phyloP scores from a whole-genome alignment of 2,113 vertebrate species.

The Ictalurus punctatus region DNA sequence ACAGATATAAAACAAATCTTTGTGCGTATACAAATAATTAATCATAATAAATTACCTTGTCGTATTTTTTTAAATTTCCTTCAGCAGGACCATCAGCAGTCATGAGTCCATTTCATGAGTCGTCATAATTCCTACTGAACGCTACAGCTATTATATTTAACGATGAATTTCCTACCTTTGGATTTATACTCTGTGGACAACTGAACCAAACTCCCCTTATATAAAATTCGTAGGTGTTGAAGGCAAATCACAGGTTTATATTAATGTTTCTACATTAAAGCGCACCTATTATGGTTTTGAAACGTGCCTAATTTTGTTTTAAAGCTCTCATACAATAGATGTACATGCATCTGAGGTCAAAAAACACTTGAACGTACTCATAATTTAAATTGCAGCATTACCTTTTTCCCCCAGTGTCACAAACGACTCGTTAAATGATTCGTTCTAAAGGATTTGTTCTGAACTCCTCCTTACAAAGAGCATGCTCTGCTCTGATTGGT shows the following conservation, averaged over 20 bases:
- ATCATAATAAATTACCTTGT: constrained; percentile 10
- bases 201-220: not conserved
- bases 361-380: no score
- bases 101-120: not conserved
- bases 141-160: not conserved
- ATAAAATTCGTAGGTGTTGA: not conserved
- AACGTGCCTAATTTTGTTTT: no score
- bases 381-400: no score
- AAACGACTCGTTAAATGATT: no score
- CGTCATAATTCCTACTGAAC: not conserved
- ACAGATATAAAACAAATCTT: not conserved
- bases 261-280: not conserved
- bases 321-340: no score
- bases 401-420: no score
- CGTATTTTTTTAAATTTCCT: not conserved
- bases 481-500: no score
- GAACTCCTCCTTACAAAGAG: no score
- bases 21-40: not conserved
- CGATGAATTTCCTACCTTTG: not conserved
- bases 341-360: no score
- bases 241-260: not conserved
- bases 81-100: not conserved
- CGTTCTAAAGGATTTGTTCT: no score
- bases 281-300: no score
- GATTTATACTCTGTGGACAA: not conserved